Evolutionary conservation across 2,888 invertebrate genomes (phyloP).

Genomic region (Microctonus brassicae): DNA sequence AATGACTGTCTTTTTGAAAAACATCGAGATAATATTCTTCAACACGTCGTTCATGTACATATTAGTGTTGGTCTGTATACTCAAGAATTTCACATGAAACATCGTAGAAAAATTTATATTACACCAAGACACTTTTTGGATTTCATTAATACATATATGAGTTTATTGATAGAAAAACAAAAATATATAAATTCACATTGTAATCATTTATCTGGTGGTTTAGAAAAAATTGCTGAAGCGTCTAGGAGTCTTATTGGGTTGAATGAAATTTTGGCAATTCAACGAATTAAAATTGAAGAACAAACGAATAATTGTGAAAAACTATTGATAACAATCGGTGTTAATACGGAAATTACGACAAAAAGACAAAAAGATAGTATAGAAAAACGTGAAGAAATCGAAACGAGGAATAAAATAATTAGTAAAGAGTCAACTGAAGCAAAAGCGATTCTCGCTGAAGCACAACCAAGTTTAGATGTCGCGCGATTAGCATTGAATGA

Average conservation of each 20-base stretch:
- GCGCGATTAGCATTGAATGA: conserved; percentile 85
- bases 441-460: conserved; percentile 83
- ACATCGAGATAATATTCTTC: conserved; percentile 79
- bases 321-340: conserved; percentile 82
- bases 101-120: conserved; percentile 87
- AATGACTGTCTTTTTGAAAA: conserved; percentile 77
- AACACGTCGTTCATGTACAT: conserved; percentile 90
- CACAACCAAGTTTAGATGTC: conserved; percentile 86
- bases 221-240: conserved; percentile 90
- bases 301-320: conserved; percentile 86
- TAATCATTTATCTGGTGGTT: conserved; percentile 61
- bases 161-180: conserved; percentile 80
- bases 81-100: conserved; percentile 78
- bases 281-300: conserved; percentile 85
- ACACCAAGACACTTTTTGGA: conserved; percentile 95
- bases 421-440: conserved; percentile 87
- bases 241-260: conserved; percentile 84
- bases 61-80: conserved; percentile 81
- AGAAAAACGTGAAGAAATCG: conserved; percentile 85
- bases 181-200: conserved; percentile 70
- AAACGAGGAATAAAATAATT: conserved; percentile 84
- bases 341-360: conserved; percentile 79
- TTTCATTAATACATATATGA: conserved; percentile 84
- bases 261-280: conserved; percentile 84
- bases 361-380: conserved; percentile 86